phyloP scores from a whole-genome alignment of 2,113 vertebrate species.

The Psilopsiagon aurifrons region DNA sequence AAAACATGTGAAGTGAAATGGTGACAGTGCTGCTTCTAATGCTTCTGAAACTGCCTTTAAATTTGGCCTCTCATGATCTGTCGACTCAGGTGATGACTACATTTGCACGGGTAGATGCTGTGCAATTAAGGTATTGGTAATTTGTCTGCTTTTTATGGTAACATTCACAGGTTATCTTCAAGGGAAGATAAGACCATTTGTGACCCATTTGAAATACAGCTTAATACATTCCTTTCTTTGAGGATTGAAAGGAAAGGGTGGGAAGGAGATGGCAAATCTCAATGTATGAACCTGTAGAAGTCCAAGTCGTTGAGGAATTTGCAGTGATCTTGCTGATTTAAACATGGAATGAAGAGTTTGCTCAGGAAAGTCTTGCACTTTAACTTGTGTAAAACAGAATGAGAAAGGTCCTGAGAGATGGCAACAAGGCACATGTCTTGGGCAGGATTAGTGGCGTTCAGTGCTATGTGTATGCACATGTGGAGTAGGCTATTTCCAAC shows the following conservation, averaged over 20 bases:
- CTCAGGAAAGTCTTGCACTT: neutral
- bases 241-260: neutral
- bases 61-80: neutral
- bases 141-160: neutral
- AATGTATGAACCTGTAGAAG: neutral
- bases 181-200: neutral
- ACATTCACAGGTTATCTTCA: neutral
- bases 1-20: neutral
- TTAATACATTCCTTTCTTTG: neutral
- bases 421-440: neutral
- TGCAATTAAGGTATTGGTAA: neutral
- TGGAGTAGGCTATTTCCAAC: neutral
- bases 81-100: neutral
- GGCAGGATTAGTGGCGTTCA: neutral
- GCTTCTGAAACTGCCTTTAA: neutral
- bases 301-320: neutral
- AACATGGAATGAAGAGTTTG: neutral
- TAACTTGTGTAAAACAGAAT: neutral
- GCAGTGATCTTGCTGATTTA: neutral
- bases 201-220: neutral
- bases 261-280: neutral
- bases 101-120: neutral
- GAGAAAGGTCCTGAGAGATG: neutral
- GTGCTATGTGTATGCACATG: neutral
- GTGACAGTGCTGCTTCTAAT: neutral